Percentiles rank a stretch among this genome's conserved stretches.
These are phyloP conservation scores for Ispidina lecontei DNA, from an alignment of 2,797 vertebrate genomes.

Conservation along the genomic window DNA sequence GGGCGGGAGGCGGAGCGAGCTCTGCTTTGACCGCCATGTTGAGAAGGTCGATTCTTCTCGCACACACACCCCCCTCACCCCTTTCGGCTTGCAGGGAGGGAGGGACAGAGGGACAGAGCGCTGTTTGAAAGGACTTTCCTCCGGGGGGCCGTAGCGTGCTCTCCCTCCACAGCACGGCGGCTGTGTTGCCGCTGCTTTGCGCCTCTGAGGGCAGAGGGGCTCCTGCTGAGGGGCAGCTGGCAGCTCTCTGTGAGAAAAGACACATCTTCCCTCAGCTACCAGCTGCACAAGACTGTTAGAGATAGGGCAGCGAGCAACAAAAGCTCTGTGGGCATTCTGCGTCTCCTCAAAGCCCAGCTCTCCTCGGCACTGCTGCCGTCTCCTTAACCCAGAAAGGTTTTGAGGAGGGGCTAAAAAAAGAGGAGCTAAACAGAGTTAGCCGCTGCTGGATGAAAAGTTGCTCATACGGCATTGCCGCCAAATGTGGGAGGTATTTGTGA, in stretches of 20 bases:
- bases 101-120: too few species aligned
- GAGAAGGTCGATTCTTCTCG: slow-evolving; percentile 50
- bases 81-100: fast-evolving
- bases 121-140: background rate
- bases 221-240: background rate
- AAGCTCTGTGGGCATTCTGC: background rate
- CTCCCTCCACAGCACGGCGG: background rate
- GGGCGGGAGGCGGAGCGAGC: background rate
- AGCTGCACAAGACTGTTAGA: background rate
- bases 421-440: background rate
- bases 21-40: slow-evolving; percentile 44
- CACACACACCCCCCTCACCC: too few species aligned
- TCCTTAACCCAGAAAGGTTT: background rate
- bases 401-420: background rate
- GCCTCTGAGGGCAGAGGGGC: background rate
- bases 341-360: background rate
- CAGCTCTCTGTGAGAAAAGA: background rate
- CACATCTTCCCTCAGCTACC: background rate
- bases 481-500: background rate
- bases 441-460: background rate
- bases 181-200: background rate
- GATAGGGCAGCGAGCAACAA: background rate
- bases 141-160: fast-evolving
- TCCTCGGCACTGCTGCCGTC: background rate
- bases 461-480: background rate